phyloP scores from a whole-genome alignment of 2,113 vertebrate genomes.

The Pelvicachromis taeniatus region DNA sequence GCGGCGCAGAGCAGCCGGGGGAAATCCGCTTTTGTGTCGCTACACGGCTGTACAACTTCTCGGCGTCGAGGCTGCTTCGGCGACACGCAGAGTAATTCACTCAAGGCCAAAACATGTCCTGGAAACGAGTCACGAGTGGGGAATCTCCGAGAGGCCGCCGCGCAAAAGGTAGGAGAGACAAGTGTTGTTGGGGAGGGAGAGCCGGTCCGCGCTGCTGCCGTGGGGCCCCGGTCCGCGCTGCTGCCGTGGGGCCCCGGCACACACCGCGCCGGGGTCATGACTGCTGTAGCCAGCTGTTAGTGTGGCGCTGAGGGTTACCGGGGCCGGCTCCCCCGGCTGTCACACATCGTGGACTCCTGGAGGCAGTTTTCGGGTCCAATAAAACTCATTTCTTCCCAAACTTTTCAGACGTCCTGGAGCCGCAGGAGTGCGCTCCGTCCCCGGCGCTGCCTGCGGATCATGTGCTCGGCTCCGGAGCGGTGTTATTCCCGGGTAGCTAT shows the following conservation, averaged over 20 bases:
- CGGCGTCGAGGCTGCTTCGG: neutral
- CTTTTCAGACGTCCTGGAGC: constrained; percentile 41
- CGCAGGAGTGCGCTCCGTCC: neutral
- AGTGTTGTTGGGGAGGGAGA: neutral
- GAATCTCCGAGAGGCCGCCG: constrained; percentile 33
- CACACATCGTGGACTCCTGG: neutral
- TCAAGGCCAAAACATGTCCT: neutral
- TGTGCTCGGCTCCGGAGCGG: constrained; percentile 68
- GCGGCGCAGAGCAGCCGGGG: neutral
- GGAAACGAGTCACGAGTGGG: neutral
- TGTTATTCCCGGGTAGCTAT: constrained; percentile 66
- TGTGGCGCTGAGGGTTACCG: neutral
- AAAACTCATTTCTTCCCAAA: neutral
- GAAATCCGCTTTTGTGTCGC: neutral
- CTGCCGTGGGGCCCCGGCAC: neutral
- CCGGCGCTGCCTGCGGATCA: constrained; percentile 58
- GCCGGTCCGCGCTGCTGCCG: neutral
- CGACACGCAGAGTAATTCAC: neutral
- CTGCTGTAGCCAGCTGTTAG: neutral
- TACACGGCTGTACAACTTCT: fast-evolving
- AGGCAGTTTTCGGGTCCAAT: neutral
- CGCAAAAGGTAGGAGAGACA: constrained; percentile 51
- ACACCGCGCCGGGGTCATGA: neutral
- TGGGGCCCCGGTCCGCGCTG: neutral
- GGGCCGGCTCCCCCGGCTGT: neutral